phyloP scores from a whole-genome alignment of 30 jellyfish, hydroid and myxozoan genomes.

The Sanderia malayensis region DNA sequence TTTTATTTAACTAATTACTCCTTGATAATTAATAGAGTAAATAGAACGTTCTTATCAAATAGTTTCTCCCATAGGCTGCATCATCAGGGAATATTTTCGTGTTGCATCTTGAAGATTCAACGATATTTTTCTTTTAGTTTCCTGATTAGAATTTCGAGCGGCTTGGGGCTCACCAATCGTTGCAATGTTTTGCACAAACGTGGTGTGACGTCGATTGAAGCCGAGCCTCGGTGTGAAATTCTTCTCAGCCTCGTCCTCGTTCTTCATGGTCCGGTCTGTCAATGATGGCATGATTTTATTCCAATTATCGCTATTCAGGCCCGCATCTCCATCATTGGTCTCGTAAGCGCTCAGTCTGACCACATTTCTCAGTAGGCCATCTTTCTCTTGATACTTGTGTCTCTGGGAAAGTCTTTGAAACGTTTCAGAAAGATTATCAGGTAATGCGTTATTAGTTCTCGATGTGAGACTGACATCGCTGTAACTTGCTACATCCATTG shows the following conservation, averaged over 20 bases:
- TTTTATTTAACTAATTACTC: no score
- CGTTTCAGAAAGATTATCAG: slow-evolving; percentile 15
- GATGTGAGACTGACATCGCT: not conserved
- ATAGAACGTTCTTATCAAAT: no score
- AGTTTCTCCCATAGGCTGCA: slow-evolving; percentile 40
- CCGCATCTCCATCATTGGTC: slow-evolving; percentile 1
- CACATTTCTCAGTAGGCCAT: slow-evolving; percentile 42
- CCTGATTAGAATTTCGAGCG: no score
- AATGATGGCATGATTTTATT: not conserved
- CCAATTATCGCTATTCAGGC: no score
- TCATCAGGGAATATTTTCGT: slow-evolving; percentile 20
- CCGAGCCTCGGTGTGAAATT: slow-evolving; percentile 58
- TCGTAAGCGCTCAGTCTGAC: slow-evolving; percentile 33
- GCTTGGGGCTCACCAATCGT: slow-evolving; percentile 43
- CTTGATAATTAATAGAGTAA: no score
- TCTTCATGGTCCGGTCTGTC: not conserved
- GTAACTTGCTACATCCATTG: slow-evolving; percentile 13
- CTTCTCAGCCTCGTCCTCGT: slow-evolving; percentile 43
- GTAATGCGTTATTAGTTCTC: not conserved
- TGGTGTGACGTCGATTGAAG: slow-evolving; percentile 12
- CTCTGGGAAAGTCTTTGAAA: slow-evolving; percentile 21
- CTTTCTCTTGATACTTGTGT: slow-evolving; percentile 40
- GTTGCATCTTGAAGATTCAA: slow-evolving; percentile 29
- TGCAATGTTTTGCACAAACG: slow-evolving; percentile 46
- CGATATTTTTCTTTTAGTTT: no score